Base-by-base conservation (phyloP, 2,888 invertebrate genomes). In the Linyphia triangularis region DNA sequence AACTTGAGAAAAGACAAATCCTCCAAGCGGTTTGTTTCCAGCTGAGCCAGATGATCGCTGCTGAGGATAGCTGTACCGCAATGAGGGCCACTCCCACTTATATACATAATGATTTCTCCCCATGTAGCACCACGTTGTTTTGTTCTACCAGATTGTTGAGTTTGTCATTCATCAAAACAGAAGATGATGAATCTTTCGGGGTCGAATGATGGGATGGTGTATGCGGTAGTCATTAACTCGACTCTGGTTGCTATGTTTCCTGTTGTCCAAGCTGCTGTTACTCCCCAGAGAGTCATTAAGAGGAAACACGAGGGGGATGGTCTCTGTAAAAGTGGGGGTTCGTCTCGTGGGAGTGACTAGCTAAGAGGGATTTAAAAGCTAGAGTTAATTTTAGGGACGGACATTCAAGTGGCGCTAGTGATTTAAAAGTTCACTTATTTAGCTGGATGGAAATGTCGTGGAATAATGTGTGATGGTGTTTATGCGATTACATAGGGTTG, bases 151-250 rank as follows among this genome's bases (percentile, higher is more conserved):
- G 73, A 86, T 79, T 86, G 85, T 79, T 86, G 79, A 79, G 86
- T 59, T 88, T 81, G 86, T 88, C 86, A 88, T 88, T 88, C 81
- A 88, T 88, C 81, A 88, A 79, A 81, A 85, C 75, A 88, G 73
- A 51, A 33, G 59, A 67, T 81, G 81, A 81, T 88, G 86, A 88
- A 88, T 88, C 86, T 81, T 81, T 59, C 57, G 65, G 85, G 85
- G n/a, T 79, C 65, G 72, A 37, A 85, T 72, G 69, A 78, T 30
- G 77, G 69, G 19, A 30, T 77, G 69, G 61, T 72, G 72, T 79
- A 63, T 26, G 37, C 51, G 63, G 28, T 30, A 72, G 81, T 81
- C 86, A 88, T 88, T 88, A 88, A 88, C 75, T 67, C 57, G 16
- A 19, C 40, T 26, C 59, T 51, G 37, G 79, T 78, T 85, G 59